phyloP scores from a whole-genome alignment of 2,888 invertebrate species.

The Chrysopilus asiliformis region DNA sequence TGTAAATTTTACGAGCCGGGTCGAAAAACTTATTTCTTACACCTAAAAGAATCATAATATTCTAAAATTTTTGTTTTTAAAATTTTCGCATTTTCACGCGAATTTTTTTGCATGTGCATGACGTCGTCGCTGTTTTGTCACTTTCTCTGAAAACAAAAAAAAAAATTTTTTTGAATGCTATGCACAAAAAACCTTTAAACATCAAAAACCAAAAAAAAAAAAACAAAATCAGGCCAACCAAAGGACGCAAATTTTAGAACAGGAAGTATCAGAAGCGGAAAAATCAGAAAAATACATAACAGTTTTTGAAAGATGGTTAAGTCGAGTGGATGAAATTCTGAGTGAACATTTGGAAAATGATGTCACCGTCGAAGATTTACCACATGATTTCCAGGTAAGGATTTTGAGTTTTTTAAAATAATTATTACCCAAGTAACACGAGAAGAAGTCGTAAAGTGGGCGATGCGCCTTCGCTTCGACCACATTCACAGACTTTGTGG shows the following conservation, averaged over 20 bases:
- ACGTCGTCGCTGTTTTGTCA: no score
- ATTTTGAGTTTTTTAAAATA: no score
- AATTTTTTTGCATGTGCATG: no score
- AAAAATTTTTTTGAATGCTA: not conserved
- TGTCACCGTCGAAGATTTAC: slow-evolving; percentile 64
- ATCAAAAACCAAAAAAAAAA: not conserved
- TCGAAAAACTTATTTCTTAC: no score
- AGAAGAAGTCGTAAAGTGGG: no score
- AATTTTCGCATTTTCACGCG: no score
- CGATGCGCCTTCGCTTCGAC: no score
- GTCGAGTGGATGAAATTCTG: slow-evolving; percentile 51
- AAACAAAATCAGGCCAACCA: slow-evolving; percentile 25
- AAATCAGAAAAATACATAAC: slow-evolving; percentile 61
- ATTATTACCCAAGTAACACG: no score
- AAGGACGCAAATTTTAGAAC: slow-evolving; percentile 44
- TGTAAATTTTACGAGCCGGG: no score
- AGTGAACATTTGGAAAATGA: slow-evolving; percentile 61
- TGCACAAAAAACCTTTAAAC: not conserved
- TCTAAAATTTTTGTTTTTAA: no score
- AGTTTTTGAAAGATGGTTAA: slow-evolving; percentile 58
- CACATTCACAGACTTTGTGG: no score
- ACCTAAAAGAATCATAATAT: no score
- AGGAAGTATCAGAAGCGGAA: slow-evolving; percentile 61
- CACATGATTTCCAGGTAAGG: slow-evolving; percentile 55
- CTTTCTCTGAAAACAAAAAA: not conserved